Base-by-base conservation (phyloP, 2,797 vertebrate species). In the Microchirus variegatus region DNA sequence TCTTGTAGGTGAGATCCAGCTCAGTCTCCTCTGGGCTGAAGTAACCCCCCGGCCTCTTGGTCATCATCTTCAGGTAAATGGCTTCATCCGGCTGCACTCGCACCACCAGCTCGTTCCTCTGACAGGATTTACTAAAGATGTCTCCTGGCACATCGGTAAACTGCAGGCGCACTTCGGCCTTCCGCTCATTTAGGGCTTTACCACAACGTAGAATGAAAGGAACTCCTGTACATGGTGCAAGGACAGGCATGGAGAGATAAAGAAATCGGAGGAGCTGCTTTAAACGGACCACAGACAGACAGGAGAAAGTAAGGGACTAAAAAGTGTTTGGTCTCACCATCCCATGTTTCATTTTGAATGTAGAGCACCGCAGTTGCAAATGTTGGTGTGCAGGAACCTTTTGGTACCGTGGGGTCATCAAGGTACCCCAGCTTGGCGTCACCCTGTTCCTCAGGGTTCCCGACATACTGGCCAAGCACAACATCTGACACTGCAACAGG, bases 381-480 rank as follows among this genome's bases (percentile, higher is more conserved):
- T 1, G 96, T 98, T 60, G 96, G 90, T 0, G 96, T 97, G 80
- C 80, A 90, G 69, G 96, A 98, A 43, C 86, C 94, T 5, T 61
- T 63, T 40, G 95, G 94, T 16, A 98, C 95, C 0, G 94, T 96
- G 46, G 93, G 90, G 75, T 98, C 96, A 0, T 98, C 95, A 8
- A 94, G 82, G 79, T 97, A 97, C 22, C 95, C 95, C 37, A 91
- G 74, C 53, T 80, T 84, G 38, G 92, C 90, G 0, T 93, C 88
- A 0, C 92, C 94, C 63, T 95, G 78, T 2, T 94, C 94, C 0
- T 75, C 53, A 0, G 94, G 93, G 77, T 96, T 80, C 8, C 95
- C 95, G n/a, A 94, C 90, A 0, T 98, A 98, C 85, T 98, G 97
- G 2, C 96, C 97, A 5, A 98, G 87, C 31, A 98, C 94, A 49